These are phyloP conservation scores for Drosophila malerkotliana DNA, from an alignment of 1,140 invertebrate species.

Conservation along the genomic window DNA sequence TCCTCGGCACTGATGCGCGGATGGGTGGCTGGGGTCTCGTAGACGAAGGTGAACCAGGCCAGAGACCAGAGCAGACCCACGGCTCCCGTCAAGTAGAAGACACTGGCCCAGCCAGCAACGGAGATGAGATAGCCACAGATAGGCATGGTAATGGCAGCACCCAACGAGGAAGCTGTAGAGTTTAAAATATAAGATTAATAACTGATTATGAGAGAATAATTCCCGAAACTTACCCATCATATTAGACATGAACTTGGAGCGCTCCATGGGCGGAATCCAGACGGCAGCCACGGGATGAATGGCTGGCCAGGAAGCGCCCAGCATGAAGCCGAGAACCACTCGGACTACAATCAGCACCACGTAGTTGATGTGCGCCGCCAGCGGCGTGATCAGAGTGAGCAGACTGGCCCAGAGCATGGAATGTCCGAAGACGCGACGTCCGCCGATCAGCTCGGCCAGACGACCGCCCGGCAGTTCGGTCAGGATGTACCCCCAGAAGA, in stretches of 20 bases:
- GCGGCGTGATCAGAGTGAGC: conserved; percentile 92
- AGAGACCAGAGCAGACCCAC: conserved; percentile 92
- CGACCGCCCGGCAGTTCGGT: conserved; percentile 93
- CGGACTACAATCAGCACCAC: conserved; percentile 87
- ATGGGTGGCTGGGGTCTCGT: conserved; percentile 93
- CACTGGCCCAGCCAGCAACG: conserved; percentile 92
- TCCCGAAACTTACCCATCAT: conserved; percentile 89
- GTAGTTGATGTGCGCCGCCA: conserved; percentile 88
- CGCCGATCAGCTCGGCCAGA: conserved; percentile 92
- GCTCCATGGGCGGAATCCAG: conserved; percentile 95
- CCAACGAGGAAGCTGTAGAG: conserved; percentile 89
- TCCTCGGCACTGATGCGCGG: conserved; percentile 93
- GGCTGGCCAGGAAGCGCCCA: conserved; percentile 95
- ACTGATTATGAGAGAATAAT: no score
- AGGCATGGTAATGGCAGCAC: conserved; percentile 93
- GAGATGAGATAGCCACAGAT: conserved; percentile 91
- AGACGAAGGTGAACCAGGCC: conserved; percentile 93
- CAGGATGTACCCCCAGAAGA: conserved; percentile 95
- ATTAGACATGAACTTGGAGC: conserved; percentile 93
- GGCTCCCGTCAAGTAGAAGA: conserved; percentile 93
- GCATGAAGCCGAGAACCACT: conserved; percentile 89
- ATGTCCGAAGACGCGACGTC: conserved; percentile 90
- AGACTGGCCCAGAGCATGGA: conserved; percentile 93
- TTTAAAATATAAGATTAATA: background rate
- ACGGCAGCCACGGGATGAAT: conserved; percentile 94